Evolutionary conservation across 2,113 vertebrate genomes (phyloP), one percentile per base, ranked within the genome.

Genomic region (Cyanoramphus novaezelandiae): DNA sequence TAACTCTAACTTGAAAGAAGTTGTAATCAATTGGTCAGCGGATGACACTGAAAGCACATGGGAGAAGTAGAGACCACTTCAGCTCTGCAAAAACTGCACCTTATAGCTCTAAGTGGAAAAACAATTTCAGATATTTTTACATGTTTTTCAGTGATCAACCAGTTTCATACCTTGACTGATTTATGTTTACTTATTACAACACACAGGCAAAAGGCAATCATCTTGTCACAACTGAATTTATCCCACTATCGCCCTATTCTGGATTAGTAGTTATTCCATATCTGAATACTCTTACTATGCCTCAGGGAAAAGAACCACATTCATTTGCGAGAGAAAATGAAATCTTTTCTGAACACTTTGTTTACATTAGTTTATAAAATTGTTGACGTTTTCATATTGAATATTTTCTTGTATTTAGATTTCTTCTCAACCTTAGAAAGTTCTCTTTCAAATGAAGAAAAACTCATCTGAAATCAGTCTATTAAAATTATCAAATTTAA

Each of bases 161-260:
- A 39, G 35, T 91, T 53, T 37, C 80, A 31, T 59, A 53, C 25
- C 46, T 84, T 71, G 59, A 63, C 23, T 86, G 72, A 92, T 92
- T 94, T 89, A 78, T 75, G 21, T 89, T 89, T 78, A 60, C 15
- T n/a, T 84, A 35, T 71, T 79, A 63, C 50, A 91, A 78, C 31
- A 64, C 3, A 18, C 60, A 82, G 60, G 65, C 9, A 85, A 95
- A 87, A 95, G 46, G 46, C 77, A 89, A 91, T 92, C 77, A 78
- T 84, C 82, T 59, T 82, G 65, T 91, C 84, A 91, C 27, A 78
- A 35, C 10, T 67, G 50, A 84, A 90, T 94, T 90, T 91, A 94
- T 85, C 52, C 69, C 1, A 0, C 55, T 77, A 27, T 88, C 78
- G 24, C 62, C 31, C 21, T 78, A 7, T 33, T 87, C 63, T 72